phyloP scores from a whole-genome alignment of 2,888 invertebrate species.

The Stomorhina lunata region DNA sequence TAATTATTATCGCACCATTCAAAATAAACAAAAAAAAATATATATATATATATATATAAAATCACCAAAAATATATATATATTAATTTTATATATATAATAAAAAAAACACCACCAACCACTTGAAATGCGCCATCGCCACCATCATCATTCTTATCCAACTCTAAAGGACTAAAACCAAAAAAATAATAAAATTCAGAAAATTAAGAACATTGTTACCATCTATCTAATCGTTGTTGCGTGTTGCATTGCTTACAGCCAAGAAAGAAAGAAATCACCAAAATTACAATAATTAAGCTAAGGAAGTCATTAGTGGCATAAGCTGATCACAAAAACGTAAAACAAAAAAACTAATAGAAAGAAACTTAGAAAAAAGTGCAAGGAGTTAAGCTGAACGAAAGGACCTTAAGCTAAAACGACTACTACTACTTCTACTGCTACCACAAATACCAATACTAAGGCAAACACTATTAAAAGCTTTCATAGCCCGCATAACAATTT shows the following conservation, averaged over 20 bases:
- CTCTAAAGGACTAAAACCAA: constrained; percentile 66
- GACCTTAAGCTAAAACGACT: too few species aligned
- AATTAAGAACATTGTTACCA: constrained; percentile 70
- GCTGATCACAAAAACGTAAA: constrained; percentile 32
- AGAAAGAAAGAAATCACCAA: constrained; percentile 71
- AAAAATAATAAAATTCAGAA: too few species aligned
- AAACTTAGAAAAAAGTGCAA: constrained; percentile 16
- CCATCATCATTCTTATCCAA: constrained; percentile 70
- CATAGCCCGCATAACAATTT: too few species aligned
- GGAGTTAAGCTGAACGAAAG: too few species aligned
- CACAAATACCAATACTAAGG: too few species aligned
- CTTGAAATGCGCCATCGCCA: constrained; percentile 63
- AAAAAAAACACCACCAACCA: constrained; percentile 65
- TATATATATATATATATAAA: constrained; percentile 64
- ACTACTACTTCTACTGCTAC: too few species aligned
- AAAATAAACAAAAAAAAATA: constrained; percentile 65
- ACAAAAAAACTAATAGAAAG: constrained; percentile 48
- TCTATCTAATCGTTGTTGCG: constrained; percentile 67
- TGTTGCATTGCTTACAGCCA: constrained; percentile 73
- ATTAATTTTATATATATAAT: constrained; percentile 70
- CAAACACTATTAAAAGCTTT: too few species aligned
- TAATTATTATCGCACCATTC: constrained; percentile 67
- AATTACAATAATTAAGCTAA: constrained; percentile 64
- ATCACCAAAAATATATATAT: constrained; percentile 49
- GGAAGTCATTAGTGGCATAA: constrained; percentile 60